Percentiles rank a stretch among this genome's conserved stretches.
Conservation (phyloP, 2,888 invertebrate genomes). For the Dynastes grantii region DNA sequence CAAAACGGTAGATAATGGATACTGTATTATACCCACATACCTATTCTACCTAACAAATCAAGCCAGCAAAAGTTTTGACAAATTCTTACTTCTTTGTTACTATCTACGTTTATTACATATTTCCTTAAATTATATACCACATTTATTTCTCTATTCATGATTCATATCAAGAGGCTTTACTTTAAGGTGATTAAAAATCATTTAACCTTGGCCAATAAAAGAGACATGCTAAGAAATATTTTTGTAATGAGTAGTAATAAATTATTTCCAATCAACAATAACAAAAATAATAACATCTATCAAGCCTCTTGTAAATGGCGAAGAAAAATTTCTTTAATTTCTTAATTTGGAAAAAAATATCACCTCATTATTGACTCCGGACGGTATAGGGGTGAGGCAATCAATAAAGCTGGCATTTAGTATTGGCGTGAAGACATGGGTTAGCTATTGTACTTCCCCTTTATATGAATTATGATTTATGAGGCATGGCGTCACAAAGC, state of each 20-base stretch:
- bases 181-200: no score
- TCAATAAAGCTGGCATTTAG: conserved; percentile 49
- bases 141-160: no score
- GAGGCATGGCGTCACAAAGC: conserved; percentile 66
- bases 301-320: not conserved
- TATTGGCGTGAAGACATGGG: conserved; percentile 59
- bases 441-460: conserved; percentile 58
- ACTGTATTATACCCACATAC: no score
- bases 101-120: no score
- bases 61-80: no score
- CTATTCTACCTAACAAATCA: no score
- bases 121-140: no score
- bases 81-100: no score
- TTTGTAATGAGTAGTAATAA: not conserved
- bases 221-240: no score
- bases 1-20: no score
- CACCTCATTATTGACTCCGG: conserved; percentile 34
- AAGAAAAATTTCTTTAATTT: conserved; percentile 17
- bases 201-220: not conserved
- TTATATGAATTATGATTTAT: conserved; percentile 70
- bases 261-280: conserved; percentile 3
- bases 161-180: no score
- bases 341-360: conserved; percentile 23
- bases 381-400: conserved; percentile 35
- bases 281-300: conserved; percentile 8